Evolutionary conservation across 2,888 invertebrate species (phyloP), one percentile per base, ranked within the genome.

Genomic region (Dioctria rufipes): DNA sequence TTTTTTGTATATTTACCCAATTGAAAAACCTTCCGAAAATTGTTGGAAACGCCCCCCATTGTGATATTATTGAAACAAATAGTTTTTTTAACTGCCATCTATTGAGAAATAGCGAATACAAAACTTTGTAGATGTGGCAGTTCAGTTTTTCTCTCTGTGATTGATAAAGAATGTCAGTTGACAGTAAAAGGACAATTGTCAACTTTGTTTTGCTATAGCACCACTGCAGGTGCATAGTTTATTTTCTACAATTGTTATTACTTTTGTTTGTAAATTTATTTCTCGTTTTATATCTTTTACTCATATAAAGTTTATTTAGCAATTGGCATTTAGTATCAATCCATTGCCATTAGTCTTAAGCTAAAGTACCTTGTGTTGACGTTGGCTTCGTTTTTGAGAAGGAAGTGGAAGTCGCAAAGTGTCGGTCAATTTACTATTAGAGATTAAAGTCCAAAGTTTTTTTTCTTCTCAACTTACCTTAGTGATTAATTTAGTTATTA

Each of bases 381-480:
- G 5, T 25, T 25, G 25, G 25, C 2, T 25, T 25, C 25, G 25
- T 2, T 0, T 0, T 25, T 25, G 25, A 25, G 25, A 25, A 25
- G 25, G 25, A 25, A 11, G 51, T 11, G 51, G 11, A 51, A 51
- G 51, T 11, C 51, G 51, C 51, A 51, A 9, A 2, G 51, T 51
- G 51, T 37, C 61, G 37, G 11, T 25, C 37, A 37, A 6, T 40
- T 73, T 73, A 60, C 60, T 42, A 73, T 58, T 58, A 73, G 60
- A 73, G 73, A 73, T 73, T 73, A 73, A 73, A 73, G 73, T 73
- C 73, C 73, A 73, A 73, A 73, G 73, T 73, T 46, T 69, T 13
- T 6, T 42, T 58, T n/a, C n/a, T 40, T 65, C 42, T 65, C 40
- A 39, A 51, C 37, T 11, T 6, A 58, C 4, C 11, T 6, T 13